A percentile compares a stretch with the other conserved stretches of the same genome.
phyloP scores from a whole-genome alignment of 2,888 invertebrate genomes.

The Cactoblastis cactorum region DNA sequence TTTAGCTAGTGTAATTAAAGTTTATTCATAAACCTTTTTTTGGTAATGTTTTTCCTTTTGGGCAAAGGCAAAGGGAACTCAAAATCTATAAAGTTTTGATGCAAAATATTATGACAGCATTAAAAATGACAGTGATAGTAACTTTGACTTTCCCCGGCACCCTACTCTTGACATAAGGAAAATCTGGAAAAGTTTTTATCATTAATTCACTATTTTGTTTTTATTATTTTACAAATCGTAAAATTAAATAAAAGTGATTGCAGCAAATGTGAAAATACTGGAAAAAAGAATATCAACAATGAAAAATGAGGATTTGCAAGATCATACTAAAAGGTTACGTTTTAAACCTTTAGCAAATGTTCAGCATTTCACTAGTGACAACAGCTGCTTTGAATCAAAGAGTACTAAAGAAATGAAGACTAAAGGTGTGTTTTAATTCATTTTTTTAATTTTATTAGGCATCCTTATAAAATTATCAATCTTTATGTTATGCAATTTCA shows the following conservation, averaged over 20 bases:
- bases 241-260: background rate
- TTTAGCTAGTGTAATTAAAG: too few species aligned
- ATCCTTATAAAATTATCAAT: too few species aligned
- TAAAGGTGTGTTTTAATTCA: slow-evolving; percentile 51
- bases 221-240: background rate
- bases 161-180: background rate
- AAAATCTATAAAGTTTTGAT: too few species aligned
- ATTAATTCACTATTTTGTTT: background rate
- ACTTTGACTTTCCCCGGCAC: background rate
- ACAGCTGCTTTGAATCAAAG: slow-evolving; percentile 46
- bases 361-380: slow-evolving; percentile 54
- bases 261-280: background rate
- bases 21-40: too few species aligned
- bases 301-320: slow-evolving; percentile 62
- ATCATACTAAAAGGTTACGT: slow-evolving; percentile 68
- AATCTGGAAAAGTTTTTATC: slow-evolving; percentile 2
- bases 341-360: slow-evolving; percentile 59
- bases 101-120: background rate
- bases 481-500: slow-evolving; percentile 43
- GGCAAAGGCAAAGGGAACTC: too few species aligned
- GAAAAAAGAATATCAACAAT: slow-evolving; percentile 24
- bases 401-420: slow-evolving; percentile 48
- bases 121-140: background rate
- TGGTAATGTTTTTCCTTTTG: too few species aligned
- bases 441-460: too few species aligned